A percentile compares a stretch with the other conserved stretches of the same genome.
Evolutionary conservation across 2,888 invertebrate genomes (phyloP).

Genomic region (Allolobophora icterica): DNA sequence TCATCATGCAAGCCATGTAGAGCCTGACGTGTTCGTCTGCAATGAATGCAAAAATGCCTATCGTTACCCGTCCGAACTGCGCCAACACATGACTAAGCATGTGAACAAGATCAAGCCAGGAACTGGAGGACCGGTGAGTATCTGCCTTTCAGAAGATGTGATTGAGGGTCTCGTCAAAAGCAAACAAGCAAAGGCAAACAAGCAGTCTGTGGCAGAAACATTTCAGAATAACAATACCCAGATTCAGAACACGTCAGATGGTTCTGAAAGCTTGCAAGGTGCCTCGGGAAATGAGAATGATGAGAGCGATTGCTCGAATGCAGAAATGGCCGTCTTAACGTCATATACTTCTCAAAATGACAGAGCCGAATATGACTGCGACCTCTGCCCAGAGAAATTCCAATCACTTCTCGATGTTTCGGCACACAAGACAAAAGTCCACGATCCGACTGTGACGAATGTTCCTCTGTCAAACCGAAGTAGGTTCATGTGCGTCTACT

Average conservation of each 20-base stretch:
- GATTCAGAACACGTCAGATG: neutral
- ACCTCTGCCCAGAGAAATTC: neutral
- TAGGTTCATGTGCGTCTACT: slow-evolving; percentile 33
- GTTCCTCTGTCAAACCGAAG: neutral
- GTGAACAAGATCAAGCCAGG: neutral
- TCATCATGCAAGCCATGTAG: neutral
- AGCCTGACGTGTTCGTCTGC: slow-evolving; percentile 20
- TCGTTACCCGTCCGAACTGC: slow-evolving; percentile 13
- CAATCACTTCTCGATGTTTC: neutral
- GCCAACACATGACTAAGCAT: slow-evolving; percentile 21
- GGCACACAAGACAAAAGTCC: neutral
- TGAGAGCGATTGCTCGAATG: neutral
- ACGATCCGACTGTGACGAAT: neutral
- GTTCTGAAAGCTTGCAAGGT: neutral
- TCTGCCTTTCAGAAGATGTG: neutral
- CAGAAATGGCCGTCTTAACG: neutral
- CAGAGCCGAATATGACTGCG: neutral
- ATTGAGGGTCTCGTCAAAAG: slow-evolving; percentile 21
- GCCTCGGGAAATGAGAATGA: neutral
- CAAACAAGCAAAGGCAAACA: neutral
- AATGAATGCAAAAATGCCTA: neutral
- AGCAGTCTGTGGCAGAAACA: neutral
- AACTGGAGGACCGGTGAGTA: neutral
- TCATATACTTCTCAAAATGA: neutral
- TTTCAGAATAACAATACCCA: neutral